Conservation (phyloP, 1,140 invertebrate species). For the Cotesia vestalis region DNA sequence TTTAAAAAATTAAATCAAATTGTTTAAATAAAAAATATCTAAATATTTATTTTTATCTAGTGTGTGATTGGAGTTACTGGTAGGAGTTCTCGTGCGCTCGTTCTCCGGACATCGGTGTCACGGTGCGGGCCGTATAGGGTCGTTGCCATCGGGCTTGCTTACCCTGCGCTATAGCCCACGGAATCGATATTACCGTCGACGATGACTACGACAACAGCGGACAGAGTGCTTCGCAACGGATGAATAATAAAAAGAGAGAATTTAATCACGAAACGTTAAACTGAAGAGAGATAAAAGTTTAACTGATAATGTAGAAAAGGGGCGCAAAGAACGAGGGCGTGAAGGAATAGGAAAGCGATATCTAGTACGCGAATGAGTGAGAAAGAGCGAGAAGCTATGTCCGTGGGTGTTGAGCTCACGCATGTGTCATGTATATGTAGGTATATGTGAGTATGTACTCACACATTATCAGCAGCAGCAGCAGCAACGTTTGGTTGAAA, state of each 20-base stretch:
- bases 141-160: constrained; percentile 56
- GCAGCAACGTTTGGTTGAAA: constrained; percentile 36
- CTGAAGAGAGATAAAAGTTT: background rate
- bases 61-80: background rate
- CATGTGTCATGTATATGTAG: constrained; percentile 24
- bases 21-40: background rate
- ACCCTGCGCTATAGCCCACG: constrained; percentile 47
- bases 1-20: too few relatives aligned
- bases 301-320: background rate
- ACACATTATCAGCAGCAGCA: background rate
- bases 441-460: background rate
- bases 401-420: constrained; percentile 11
- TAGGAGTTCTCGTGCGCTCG: constrained; percentile 25
- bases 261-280: background rate
- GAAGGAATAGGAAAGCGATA: constrained; percentile 19
- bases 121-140: constrained; percentile 50
- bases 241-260: background rate
- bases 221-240: constrained; percentile 6
- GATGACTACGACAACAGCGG: constrained; percentile 33
- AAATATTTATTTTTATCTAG: background rate
- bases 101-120: constrained; percentile 32
- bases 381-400: constrained; percentile 6
- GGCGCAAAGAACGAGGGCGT: constrained; percentile 23
- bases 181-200: constrained; percentile 56
- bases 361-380: background rate